Base-by-base conservation (phyloP, 1,140 invertebrate species). In the Drosophila tristis region DNA sequence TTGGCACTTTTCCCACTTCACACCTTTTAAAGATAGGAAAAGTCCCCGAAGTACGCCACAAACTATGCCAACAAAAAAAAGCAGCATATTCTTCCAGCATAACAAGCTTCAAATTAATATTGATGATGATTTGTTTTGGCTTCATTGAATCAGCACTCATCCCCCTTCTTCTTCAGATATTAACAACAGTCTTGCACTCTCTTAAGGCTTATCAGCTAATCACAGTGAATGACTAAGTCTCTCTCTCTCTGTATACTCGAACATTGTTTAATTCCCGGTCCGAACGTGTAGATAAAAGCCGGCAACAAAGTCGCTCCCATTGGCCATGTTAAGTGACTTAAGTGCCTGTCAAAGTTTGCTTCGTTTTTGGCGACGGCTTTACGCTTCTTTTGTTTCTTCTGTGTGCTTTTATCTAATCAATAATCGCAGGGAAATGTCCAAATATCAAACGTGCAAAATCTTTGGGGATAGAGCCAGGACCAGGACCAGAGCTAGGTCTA, bases 381-480 rank as follows among this genome's bases (percentile, higher is more conserved):
- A 53, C 62, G 74, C 64, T 70, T 43, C 75, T 58, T 71, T 74
- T 66, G 74, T 86, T 77, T 85, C 67, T 53, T 31, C 53, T 26
- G 45, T 50, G 60, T 51, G 67, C 48, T 78, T 53, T 64, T 90
- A 89, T 89, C 84, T 90, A 89, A 89, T 89, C 84, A 89, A 89
- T 89, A 89, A 90, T 89, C 84, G 65, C 61, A 64, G 76, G 61
- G 89, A 39, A 87, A 89, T 87, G 79, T 87, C 85, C 81, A 72
- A 89, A 80, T 74, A 84, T 85, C 84, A 89, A 90, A 90, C 85
- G 84, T 90, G 85, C 76, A 80, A 90, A 84, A 78, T 89, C 84
- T 74, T 71, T 80, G 73, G 84, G 85, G 76, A 84, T 80, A 89
- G 59, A 61, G 74, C 60, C 78, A 48, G 51, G 55, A 55, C 54